A percentile compares a stretch with the other conserved stretches of the same genome.
phyloP scores from a whole-genome alignment of 2,888 invertebrate genomes.

The Andrena marginata region DNA sequence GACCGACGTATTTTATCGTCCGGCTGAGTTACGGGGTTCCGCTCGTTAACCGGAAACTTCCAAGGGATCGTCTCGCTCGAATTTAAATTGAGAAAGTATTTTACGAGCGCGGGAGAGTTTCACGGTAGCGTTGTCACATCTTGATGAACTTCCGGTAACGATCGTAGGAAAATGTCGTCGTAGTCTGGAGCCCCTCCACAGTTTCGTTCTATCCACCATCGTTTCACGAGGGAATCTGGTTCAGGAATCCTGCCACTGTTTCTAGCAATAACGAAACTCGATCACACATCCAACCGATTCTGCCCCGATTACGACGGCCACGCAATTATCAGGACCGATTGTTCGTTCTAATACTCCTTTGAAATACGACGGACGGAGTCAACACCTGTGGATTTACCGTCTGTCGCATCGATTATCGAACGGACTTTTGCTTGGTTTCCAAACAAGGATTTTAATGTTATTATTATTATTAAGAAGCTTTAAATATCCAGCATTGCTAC shows the following conservation, averaged over 20 bases:
- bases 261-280: constrained; percentile 60
- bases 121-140: constrained; percentile 85
- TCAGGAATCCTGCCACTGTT: constrained; percentile 47
- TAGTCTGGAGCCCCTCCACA: constrained; percentile 25
- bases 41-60: constrained; percentile 84
- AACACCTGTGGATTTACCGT: constrained; percentile 59
- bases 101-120: constrained; percentile 84
- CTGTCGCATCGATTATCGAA: not conserved
- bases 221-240: constrained; percentile 49
- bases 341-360: not conserved
- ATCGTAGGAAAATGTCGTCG: constrained; percentile 79
- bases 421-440: not conserved
- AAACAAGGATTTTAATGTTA: not conserved
- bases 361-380: constrained; percentile 1
- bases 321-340: constrained; percentile 53
- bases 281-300: constrained; percentile 60
- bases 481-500: no score
- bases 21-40: constrained; percentile 81
- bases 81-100: constrained; percentile 85
- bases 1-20: constrained; percentile 79
- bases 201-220: constrained; percentile 45
- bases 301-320: constrained; percentile 39
- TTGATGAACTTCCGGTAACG: constrained; percentile 85
- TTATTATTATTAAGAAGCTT: no score
- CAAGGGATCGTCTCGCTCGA: constrained; percentile 80